Percentiles rank a stretch among this genome's conserved stretches.
Evolutionary conservation across 2,797 vertebrate species (phyloP).

Genomic region (Chelonia mydas): DNA sequence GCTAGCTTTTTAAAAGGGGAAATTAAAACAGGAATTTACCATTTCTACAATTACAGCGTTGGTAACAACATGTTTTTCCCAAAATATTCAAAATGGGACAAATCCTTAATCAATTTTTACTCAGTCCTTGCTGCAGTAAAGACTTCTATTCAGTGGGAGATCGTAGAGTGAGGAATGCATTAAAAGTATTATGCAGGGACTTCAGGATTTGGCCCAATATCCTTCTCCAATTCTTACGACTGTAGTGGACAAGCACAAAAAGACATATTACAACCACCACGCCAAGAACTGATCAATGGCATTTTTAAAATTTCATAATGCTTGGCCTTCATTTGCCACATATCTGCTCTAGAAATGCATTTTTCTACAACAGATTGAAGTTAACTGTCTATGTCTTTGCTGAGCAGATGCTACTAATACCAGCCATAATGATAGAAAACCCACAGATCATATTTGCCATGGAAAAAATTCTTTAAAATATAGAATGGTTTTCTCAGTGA

Average conservation of each 20-base stretch:
- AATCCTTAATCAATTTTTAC: background rate
- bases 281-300: background rate
- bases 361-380: background rate
- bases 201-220: slow-evolving; percentile 17
- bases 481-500: slow-evolving; percentile 10
- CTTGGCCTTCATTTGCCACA: slow-evolving; percentile 12
- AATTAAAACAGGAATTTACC: slow-evolving; percentile 64
- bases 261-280: background rate
- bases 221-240: slow-evolving; percentile 23
- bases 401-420: background rate
- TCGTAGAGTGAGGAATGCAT: slow-evolving; percentile 17
- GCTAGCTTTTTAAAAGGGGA: slow-evolving; percentile 36
- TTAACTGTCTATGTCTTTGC: background rate
- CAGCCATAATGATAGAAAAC: slow-evolving; percentile 7
- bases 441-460: background rate
- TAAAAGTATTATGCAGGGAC: background rate
- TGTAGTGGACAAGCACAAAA: background rate
- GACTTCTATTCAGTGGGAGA: slow-evolving; percentile 36
- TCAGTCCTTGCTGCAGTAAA: slow-evolving; percentile 29
- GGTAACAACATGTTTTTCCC: slow-evolving; percentile 43
- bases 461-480: slow-evolving; percentile 1
- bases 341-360: background rate
- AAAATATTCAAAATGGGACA: background rate
- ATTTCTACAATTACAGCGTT: slow-evolving; percentile 32
- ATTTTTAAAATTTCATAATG: background rate